Conservation (phyloP, 2,888 invertebrate genomes). For the Epinotia bilunana region DNA sequence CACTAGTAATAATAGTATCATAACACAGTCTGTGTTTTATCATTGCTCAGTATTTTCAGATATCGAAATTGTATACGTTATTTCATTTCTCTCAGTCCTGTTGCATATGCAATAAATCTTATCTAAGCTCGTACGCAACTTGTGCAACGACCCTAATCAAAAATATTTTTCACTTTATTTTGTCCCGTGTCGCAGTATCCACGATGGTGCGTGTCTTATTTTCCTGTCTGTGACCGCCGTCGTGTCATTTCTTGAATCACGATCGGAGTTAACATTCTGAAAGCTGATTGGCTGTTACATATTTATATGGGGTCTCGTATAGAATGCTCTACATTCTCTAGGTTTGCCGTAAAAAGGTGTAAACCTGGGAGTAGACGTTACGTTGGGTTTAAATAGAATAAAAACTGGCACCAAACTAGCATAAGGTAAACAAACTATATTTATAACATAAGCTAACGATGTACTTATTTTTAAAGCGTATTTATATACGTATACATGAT, state of each 20-base stretch:
- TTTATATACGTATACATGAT: no score
- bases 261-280: constrained; percentile 38
- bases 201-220: constrained; percentile 25
- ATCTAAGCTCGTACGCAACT: constrained; percentile 26
- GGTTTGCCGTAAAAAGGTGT: constrained; percentile 29
- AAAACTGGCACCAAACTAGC: no score
- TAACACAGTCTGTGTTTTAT: not conserved
- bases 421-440: no score
- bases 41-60: not conserved
- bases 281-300: constrained; percentile 37
- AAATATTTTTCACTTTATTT: constrained; percentile 31
- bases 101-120: constrained; percentile 22
- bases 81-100: not conserved
- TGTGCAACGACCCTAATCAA: constrained; percentile 36
- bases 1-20: no score
- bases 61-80: not conserved
- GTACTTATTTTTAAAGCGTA: no score
- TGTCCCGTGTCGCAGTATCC: constrained; percentile 21
- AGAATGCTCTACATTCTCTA: constrained; percentile 15
- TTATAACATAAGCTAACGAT: no score
- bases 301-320: constrained; percentile 24
- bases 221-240: constrained; percentile 28
- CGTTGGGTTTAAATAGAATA: no score
- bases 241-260: constrained; percentile 34
- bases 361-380: not conserved